A percentile compares a stretch with the other conserved stretches of the same genome.
Evolutionary conservation across 2,888 invertebrate genomes (phyloP).

Genomic region (Caenorhabditis sinica): DNA sequence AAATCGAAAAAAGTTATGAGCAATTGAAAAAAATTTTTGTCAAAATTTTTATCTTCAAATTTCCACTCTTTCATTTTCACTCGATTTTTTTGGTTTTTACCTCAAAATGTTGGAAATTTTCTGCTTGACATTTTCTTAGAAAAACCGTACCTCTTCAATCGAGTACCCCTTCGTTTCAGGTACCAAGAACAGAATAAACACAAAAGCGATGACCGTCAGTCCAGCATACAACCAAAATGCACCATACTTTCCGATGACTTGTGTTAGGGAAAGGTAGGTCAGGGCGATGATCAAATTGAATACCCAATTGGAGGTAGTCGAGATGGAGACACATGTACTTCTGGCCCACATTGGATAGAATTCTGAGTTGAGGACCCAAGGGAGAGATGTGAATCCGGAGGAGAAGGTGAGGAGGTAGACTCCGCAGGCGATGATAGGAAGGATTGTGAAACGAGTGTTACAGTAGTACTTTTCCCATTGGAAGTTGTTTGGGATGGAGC

Average conservation of each 20-base stretch:
- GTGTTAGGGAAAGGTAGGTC: conserved; percentile 85
- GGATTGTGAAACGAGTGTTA: conserved; percentile 83
- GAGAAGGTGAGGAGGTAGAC: conserved; percentile 77
- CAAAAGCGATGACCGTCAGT: conserved; percentile 84
- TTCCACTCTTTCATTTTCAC: not conserved
- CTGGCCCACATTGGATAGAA: conserved; percentile 86
- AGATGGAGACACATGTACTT: conserved; percentile 84
- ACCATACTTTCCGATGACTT: conserved; percentile 72
- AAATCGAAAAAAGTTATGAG: not conserved
- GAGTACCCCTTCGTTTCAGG: conserved; percentile 86
- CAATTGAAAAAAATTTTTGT: not conserved
- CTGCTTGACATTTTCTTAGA: not conserved
- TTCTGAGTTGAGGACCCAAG: conserved; percentile 86
- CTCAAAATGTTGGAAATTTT: too few relatives aligned
- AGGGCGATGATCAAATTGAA: conserved; percentile 86
- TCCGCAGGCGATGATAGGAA: conserved; percentile 80
- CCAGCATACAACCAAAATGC: conserved; percentile 86
- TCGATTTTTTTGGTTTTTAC: not conserved
- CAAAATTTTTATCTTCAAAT: not conserved
- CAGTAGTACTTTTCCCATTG: conserved; percentile 64
- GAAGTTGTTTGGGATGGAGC: conserved; percentile 23
- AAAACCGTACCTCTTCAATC: conserved; percentile 84
- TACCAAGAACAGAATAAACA: conserved; percentile 85
- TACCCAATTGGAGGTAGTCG: conserved; percentile 85
- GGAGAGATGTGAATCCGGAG: conserved; percentile 84